These are phyloP conservation scores for Alosa sapidissima DNA, from an alignment of 2,797 vertebrate species.

Conservation along the genomic window DNA sequence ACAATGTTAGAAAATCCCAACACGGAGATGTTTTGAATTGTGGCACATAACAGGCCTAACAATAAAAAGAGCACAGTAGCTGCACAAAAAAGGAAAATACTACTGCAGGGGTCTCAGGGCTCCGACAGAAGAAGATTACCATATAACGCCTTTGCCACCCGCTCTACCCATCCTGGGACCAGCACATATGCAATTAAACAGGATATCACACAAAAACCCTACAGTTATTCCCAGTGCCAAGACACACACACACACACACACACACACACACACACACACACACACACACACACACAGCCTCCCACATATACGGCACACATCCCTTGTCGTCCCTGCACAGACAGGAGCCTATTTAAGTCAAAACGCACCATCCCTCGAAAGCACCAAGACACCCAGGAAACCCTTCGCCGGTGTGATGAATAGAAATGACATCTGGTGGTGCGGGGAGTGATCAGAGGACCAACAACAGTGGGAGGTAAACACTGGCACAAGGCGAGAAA, in stretches of 20 bases:
- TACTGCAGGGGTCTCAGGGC: slow-evolving; percentile 8
- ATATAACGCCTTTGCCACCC: slow-evolving; percentile 38
- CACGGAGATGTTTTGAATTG: neutral
- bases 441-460: neutral
- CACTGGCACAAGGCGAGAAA: neutral
- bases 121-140: slow-evolving; percentile 44
- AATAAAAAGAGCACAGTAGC: neutral
- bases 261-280: slow-evolving; percentile 3
- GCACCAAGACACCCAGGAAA: neutral
- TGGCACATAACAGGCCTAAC: neutral
- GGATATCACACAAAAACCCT: neutral
- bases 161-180: slow-evolving; percentile 43
- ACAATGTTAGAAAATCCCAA: neutral
- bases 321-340: neutral
- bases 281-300: neutral
- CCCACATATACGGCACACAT: neutral
- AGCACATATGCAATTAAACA: slow-evolving; percentile 12
- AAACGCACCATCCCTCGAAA: slow-evolving; percentile 14
- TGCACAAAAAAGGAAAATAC: neutral
- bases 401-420: neutral
- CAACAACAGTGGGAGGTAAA: slow-evolving; percentile 9
- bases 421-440: slow-evolving; percentile 15
- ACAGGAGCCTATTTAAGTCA: slow-evolving; percentile 11
- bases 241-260: neutral
- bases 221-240: neutral